These are phyloP conservation scores for Glaucidium brasilianum DNA, from an alignment of 2,113 vertebrate genomes.

Conservation along the genomic window DNA sequence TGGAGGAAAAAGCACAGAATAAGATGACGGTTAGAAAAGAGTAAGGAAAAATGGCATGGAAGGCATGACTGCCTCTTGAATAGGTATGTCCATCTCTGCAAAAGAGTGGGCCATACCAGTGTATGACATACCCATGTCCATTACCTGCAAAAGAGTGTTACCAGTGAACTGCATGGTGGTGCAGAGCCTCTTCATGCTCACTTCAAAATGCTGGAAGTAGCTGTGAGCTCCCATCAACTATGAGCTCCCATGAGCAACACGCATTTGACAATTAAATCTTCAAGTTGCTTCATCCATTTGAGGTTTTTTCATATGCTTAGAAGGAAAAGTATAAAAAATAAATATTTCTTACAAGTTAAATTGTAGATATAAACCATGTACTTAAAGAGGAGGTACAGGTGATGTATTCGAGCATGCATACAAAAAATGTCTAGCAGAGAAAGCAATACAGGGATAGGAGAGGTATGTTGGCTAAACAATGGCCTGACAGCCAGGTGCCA, in stretches of 20 bases:
- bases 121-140: neutral
- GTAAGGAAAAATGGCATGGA: neutral
- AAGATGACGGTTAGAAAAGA: neutral
- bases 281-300: neutral
- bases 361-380: neutral
- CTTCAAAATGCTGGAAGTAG: neutral
- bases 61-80: neutral
- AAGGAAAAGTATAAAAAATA: neutral
- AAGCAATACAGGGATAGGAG: neutral
- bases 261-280: neutral
- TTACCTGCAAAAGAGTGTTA: neutral
- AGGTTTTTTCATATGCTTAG: neutral
- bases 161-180: neutral
- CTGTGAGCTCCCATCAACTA: neutral
- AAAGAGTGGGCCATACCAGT: neutral
- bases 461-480: neutral
- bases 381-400: neutral
- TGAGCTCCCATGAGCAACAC: neutral
- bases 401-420: neutral
- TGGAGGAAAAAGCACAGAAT: constrained; percentile 1
- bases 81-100: neutral
- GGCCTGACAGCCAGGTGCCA: neutral
- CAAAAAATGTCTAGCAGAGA: neutral
- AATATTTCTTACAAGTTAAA: neutral
- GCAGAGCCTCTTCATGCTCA: neutral